phyloP scores from a whole-genome alignment of 2,797 vertebrate species.

The Cossypha niveicapilla region DNA sequence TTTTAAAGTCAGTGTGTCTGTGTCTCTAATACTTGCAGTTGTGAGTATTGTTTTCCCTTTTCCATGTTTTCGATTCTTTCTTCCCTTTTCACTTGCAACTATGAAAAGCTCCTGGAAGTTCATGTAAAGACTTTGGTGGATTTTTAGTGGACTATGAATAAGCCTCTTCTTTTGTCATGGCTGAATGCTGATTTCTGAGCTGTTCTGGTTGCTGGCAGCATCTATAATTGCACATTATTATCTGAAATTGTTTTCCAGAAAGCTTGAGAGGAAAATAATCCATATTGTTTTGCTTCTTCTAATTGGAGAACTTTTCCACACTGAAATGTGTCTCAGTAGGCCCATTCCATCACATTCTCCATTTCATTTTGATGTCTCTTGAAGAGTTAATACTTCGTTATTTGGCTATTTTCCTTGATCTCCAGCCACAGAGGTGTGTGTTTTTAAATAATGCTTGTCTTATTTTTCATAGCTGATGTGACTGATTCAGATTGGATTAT shows the following conservation, averaged over 20 bases:
- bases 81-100: not conserved
- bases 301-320: not conserved
- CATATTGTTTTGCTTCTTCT: conserved; percentile 1
- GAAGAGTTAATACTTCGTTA: not conserved
- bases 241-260: conserved; percentile 25
- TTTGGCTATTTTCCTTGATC: not conserved
- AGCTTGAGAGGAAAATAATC: not conserved
- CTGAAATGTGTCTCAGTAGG: not conserved
- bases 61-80: not conserved
- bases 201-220: not conserved
- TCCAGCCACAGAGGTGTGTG: not conserved
- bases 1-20: not conserved
- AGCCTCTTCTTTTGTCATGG: not conserved
- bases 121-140: not conserved
- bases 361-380: not conserved
- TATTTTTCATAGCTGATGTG: conserved; percentile 38
- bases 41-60: not conserved
- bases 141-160: not conserved
- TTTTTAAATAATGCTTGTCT: conserved; percentile 3
- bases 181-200: conserved; percentile 34
- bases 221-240: conserved; percentile 1
- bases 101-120: not conserved
- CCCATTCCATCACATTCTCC: not conserved
- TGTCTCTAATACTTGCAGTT: not conserved
- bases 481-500: conserved; percentile 44